Base-by-base conservation (phyloP, 2,113 vertebrate species). In the Hyaena hyaena region DNA sequence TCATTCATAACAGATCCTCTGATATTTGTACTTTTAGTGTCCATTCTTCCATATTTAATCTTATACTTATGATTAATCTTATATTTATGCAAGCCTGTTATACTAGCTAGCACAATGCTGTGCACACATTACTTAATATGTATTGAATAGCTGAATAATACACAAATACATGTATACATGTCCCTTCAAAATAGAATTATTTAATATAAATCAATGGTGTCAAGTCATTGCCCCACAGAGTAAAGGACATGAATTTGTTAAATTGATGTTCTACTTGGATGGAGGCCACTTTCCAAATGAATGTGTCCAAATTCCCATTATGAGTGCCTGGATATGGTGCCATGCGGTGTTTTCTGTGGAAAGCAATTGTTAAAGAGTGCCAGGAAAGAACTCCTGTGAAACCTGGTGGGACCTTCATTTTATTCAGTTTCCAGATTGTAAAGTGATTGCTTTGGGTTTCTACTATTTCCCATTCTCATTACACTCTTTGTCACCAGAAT, bases 401-500 rank as follows among this genome's bases (percentile, higher is more conserved):
- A 86, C 33, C 53, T 89, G 58, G 58, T 83, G 95, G 39, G 79
- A 90, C 90, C 35, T 66, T 33, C 50, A 68, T 50, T 94, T 66
- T n/a, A 92, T 92, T 83, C 81, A 95, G 69, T 88, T 74, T 98
- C 86, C 91, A 97, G 97, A 97, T 71, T 97, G 86, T 96, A 93
- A 98, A 98, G 89, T 96, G 95, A 98, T 98, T 97, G 84, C 97
- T 98, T 97, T 98, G 98, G 97, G 86, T 98, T 97, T 96, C 96
- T 97, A 95, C 94, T 95, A 94, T 97, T 98, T 98, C 97, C 97
- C 97, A 94, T 98, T 98, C 97, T 99, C 98, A 98, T 98, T 99
- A 98, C 95, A 94, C 81, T 98, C 97, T 98, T 98, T 99, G 98
- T 98, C 98, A 98, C 88, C 82, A 97, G 95, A 98, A 98, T 96